Evolutionary conservation across 2,888 invertebrate species (phyloP), one percentile per base, ranked within the genome.

Genomic region (Pegoplata infirma): DNA sequence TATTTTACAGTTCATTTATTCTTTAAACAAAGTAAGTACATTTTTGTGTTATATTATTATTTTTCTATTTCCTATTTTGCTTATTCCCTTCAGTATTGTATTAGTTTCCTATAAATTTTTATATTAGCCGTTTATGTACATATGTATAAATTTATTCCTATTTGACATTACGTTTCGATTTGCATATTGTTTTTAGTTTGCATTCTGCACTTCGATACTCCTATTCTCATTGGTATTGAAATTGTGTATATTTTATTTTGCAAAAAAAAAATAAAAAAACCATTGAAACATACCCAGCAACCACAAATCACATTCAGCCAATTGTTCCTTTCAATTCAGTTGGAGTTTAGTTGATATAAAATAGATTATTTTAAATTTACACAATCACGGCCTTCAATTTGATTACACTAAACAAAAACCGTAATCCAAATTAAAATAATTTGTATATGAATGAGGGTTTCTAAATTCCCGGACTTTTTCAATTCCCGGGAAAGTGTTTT

Each of bases 291-390:
- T 44, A 21, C 10, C 12, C 5, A 6, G 1, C 32, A 49, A 32
- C 49, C 63, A 72, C 71, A 72, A 72, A 63, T 72, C 71, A 71
- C 61, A 63, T 32, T 25, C 44, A 25, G 55, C 21, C 16, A 47
- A n/a, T 47, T 72, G 28, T 63, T 55, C 12, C 12, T 14, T 64
- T 36, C 21, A 23, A 49, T 10, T 51, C 21, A 10, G 14, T 51
- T 36, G 21, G 32, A 25, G 6, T 32, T 40, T 40, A 40, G 12
- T 40, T 40, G 12, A 10, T 28, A 28, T 28, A 7, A 28, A 6
- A 28, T 28, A 5, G 6, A 7, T 12, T 16, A 19, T 19, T 64
- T 51, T 5, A 19, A 63, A 36, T 36, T 64, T 10, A 51, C 36
- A 36, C n/a, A 21, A 51, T 36, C 36, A 36, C 36, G 14, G 19